Percentiles rank a stretch among this genome's conserved stretches.
Conservation (phyloP, 1,140 invertebrate species). For the Drosophila simulans region DNA sequence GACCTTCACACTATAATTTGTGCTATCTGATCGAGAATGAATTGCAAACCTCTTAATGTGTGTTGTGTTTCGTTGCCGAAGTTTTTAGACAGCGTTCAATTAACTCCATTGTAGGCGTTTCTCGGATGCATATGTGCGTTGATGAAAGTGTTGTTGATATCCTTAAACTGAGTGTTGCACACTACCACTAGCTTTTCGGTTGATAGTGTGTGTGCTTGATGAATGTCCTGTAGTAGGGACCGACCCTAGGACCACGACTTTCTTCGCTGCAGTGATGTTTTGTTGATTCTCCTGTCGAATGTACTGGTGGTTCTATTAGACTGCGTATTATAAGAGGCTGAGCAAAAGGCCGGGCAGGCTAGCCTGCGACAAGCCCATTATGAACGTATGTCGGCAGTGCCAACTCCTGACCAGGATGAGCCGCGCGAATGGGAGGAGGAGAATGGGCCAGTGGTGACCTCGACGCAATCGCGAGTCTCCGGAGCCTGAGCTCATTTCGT, state of each 20-base stretch:
- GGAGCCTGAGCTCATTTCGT: conserved; percentile 55
- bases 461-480: conserved; percentile 39
- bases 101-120: not conserved
- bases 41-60: not conserved
- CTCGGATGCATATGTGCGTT: not conserved
- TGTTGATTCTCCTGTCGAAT: conserved; percentile 23
- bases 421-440: conserved; percentile 2
- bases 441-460: not conserved
- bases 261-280: conserved; percentile 21
- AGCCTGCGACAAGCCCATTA: conserved; percentile 64
- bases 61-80: not conserved
- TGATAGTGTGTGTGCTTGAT: conserved; percentile 1
- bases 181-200: not conserved
- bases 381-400: conserved; percentile 65
- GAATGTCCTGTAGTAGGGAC: not conserved
- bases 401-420: conserved; percentile 25
- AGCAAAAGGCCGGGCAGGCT: conserved; percentile 60
- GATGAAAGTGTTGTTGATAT: conserved; percentile 12
- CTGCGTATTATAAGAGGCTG: conserved; percentile 70
- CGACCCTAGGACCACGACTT: not conserved
- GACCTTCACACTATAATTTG: not conserved
- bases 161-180: conserved; percentile 16
- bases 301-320: conserved; percentile 25
- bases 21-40: not conserved
- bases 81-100: not conserved